Evolutionary conservation across 2,113 vertebrate genomes (phyloP), one percentile per base, ranked within the genome.

Genomic region (Setophaga petechia): DNA sequence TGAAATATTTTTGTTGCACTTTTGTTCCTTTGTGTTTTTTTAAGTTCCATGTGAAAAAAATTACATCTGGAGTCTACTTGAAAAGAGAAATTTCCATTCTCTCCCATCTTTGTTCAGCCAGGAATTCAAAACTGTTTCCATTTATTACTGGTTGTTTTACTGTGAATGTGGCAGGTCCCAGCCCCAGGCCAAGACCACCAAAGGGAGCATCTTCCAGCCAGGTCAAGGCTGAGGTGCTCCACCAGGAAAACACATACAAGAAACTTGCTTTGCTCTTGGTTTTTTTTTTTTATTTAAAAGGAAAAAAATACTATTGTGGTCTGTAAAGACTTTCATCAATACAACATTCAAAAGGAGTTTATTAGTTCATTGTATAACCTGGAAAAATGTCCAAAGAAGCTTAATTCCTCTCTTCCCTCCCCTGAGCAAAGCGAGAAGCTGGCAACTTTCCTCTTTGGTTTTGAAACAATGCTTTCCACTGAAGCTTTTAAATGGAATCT

Each of bases 391-490:
- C 91, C 91, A 84, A 87, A 95, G 91, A 78, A 89, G 82, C 80
- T 96, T 95, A 96, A 97, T 89, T 92, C 73, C 57, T 87, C 51
- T 84, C 83, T 72, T 91, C 41, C 61, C 54, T 94, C 52, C 80
- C 80, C n/a, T 5, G 33, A 90, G 91, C 76, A 90, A 92, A 75
- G 59, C 0, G 0, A 82, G 84, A 90, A 81, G 59, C 78, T 49
- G 78, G 49, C 80, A 93, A 65, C 65, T 58, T 87, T 91, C 4
- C 39, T 67, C 77, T 92, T 59, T 84, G 84, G n/a, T 95, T 96
- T 92, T 84, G 84, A 96, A 94, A 94, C 90, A 95, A 90, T 39
- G 76, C 57, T 76, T 95, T 94, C 73, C 90, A 97, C 69, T 51
- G 76, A 93, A 87, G 92, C 83, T 93, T 93, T 94, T 75, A 82